Evolutionary conservation across 1,140 invertebrate genomes (phyloP), one percentile per base, ranked within the genome.

Genomic region (Drosophila guanche): DNA sequence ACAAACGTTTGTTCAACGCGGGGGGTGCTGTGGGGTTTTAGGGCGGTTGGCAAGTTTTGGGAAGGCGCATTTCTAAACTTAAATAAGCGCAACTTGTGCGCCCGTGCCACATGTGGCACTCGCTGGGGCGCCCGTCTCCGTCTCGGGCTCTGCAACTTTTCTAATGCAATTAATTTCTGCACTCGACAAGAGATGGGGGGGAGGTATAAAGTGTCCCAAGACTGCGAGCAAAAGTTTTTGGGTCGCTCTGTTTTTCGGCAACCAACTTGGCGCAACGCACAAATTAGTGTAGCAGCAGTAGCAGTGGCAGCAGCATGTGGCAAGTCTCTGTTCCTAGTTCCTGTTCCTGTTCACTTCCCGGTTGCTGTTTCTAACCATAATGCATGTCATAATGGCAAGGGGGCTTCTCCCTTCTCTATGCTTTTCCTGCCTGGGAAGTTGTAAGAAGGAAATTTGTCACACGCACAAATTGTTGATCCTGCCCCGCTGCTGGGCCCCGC

Each of bases 121-220:
- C 16, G 33, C 33, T 37, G 33, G 33, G 33, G 33, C 25, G 14
- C 20, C 20, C 7, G 7, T 12, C 27, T 16, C 43, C 59, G 3
- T 27, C 29, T 56, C 14, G 2, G n/a, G 7, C 45, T 42, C 22
- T 37, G 70, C 60, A 88, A 88, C 78, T 88, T 88, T 88, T 88
- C 83, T 88, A 88, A 88, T 88, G 83, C 83, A 88, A 88, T 88
- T 88, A 88, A 88, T 88, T 88, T 88, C 78, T 88, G 83, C 83
- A 88, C 78, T 89, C 84, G 79, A 72, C 83, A 57, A 62, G 46
- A 65, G 46, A 48, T 5, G 3, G 10, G 10, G 37, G 0, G 43
- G 22, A 1, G 58, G 8, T 1, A 37, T 37, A 37, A 37, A 52
- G 16, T 43, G 50, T 65, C 60, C 45, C 37, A 37, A 52, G 71